phyloP scores from a whole-genome alignment of 1,140 invertebrate genomes.

The Leptinotarsa defecta region DNA sequence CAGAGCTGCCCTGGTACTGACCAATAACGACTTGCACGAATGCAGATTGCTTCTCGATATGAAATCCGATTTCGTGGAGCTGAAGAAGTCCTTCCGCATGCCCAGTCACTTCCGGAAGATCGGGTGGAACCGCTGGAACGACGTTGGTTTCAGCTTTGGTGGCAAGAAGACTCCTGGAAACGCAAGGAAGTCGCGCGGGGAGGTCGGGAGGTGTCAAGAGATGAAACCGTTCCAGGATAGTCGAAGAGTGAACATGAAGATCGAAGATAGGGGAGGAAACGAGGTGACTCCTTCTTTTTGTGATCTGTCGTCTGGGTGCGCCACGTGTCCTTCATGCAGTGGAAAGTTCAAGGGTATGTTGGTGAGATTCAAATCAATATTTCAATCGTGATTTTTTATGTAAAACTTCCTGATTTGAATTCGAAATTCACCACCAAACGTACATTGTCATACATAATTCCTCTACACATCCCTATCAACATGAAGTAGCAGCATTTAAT shows the following conservation, averaged over 20 bases:
- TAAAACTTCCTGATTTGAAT: no score
- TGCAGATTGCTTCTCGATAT: slow-evolving; percentile 10
- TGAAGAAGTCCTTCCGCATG: not conserved
- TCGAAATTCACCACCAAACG: no score
- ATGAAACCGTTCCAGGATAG: not conserved
- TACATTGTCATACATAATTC: no score
- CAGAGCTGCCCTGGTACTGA: not conserved
- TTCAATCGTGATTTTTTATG: no score
- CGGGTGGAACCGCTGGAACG: not conserved
- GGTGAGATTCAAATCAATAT: no score
- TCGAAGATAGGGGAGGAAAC: not conserved
- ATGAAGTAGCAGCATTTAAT: no score
- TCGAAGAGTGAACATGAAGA: not conserved
- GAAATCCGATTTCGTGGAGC: not conserved
- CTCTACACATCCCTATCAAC: no score
- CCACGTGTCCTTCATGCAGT: no score
- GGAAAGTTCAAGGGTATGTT: no score
- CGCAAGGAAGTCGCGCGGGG: no score
- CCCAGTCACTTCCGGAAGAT: not conserved
- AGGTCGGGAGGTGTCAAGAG: no score
- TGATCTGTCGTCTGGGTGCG: no score
- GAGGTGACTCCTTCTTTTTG: not conserved
- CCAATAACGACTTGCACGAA: slow-evolving; percentile 23
- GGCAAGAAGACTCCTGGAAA: not conserved
- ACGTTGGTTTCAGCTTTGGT: not conserved